Evolutionary conservation across 2,888 invertebrate genomes (phyloP), one percentile per base, ranked within the genome.

Genomic region (Hypselothyrea guttata): DNA sequence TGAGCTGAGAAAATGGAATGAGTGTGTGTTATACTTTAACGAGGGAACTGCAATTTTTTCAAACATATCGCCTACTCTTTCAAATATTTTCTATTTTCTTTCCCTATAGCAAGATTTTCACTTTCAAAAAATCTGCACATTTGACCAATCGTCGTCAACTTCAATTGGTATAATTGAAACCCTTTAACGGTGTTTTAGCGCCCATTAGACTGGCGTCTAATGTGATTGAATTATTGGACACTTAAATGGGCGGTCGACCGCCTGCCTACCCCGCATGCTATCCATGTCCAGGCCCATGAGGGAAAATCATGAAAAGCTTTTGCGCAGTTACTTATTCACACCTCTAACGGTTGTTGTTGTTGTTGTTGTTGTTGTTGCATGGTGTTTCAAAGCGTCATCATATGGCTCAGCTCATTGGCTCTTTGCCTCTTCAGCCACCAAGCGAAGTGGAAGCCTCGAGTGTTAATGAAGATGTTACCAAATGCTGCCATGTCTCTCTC

Each of bases 211-310:
- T 75, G 79, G 68, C 73, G 83, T 75, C 75, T 84, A 67, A 81
- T 73, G 83, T 79, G 85, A 81, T 81, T 83, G 81, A 81, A 81
- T 85, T 81, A 81, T 85, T 85, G 81, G 84, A 85, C 81, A 85
- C 79, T 85, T 81, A 85, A 81, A 85, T 85, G 71, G 79, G 85
- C 79, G 73, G 56, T 59, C 70, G 58, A 51, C 56, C 41, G 35
- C 52, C 37, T 56, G 38, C 35, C 51, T 38, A 41, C 59, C n/a
- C n/a, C 52, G 51, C 56, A 58, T 58, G 38, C 40, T 22, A 37
- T 38, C 31, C 51, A 27, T 15, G 35, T 31, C 51, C 22, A 38
- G 37, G 22, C 34, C 51, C 31, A 49, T 35, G 22, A 28, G 35
- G 47, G 38, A 55, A 54, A 71, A 73, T 65, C 65, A 60, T 74